Base-by-base conservation (phyloP, 2,113 vertebrate genomes). In the Lepisosteus osseus region DNA sequence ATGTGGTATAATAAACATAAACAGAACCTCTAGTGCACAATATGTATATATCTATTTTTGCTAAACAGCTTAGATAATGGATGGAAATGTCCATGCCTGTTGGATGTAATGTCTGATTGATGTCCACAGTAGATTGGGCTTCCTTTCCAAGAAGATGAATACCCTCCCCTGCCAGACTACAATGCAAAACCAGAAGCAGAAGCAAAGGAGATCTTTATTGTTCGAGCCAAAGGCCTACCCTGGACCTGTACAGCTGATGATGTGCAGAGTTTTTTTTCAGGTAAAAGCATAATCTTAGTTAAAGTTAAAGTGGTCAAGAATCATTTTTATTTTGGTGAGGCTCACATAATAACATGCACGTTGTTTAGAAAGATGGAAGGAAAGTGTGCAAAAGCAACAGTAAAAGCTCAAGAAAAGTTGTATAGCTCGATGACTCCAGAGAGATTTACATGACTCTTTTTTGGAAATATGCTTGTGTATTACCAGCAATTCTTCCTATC, bases 251-350 rank as follows among this genome's bases (percentile, higher is more conserved):
- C 93, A 0, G 77, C 89, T 45, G 91, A 96, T 51, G 95, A 99
- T 2, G 85, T 99, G 8, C 80, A 96, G 3, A 80, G 85, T n/a
- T 99, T 99, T 73, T 99, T 99, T 77, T 92, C 94, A 66, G 94
- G 97, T 99, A 88, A 29, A 29, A 29, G 29, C 29, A 29, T 29
- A 29, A 29, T 29, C 29, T 29, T 29, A 29, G 29, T 29, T 29
- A 29, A 29, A 29, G 29, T 29, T 1, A 29, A 29, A 29, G 29
- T 29, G 29, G 2, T 29, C 29, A 29, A 17, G 15, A 17, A 17
- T 17, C 15, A 17, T 17, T 17, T 17, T 17, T 0, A 17, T 17
- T 17, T 17, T 17, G 15, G 15, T 17, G 15, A 17, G 15, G 15
- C 15, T 17, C 15, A 17, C 15, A 17, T 17, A 17, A 17, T 17